Base-by-base conservation (phyloP, 2,888 invertebrate species). In the Calameuta filiformis region DNA sequence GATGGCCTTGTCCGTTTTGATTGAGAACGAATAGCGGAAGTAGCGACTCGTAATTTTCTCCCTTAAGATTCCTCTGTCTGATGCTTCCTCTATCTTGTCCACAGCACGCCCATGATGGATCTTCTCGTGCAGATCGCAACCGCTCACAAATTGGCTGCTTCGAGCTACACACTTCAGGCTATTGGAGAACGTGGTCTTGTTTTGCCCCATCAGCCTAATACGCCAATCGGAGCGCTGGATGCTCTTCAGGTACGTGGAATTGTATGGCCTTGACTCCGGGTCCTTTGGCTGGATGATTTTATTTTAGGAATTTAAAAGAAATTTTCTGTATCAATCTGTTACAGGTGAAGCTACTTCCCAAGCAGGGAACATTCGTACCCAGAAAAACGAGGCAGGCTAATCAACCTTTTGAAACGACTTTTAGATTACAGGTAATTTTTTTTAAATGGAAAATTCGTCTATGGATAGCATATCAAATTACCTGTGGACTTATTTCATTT, bases 61-160 rank as follows among this genome's bases (percentile, higher is more conserved):
- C 56, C 56, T 56, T 23, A 56, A 56, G 56, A 56, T 56, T 56
- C 56, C 56, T 56, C 56, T 15, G 56, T 56, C 56, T 56, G 56
- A 56, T 56, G 56, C 56, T 56, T 56, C 56, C 56, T 56, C 56
- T 4, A 56, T 56, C 23, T 23, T 56, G 56, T 56, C 56, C 56
- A 56, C 92, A 96, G 96, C 89, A 95, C 95, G 35, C 95, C 95
- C 68, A 96, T 96, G 95, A 95, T 96, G 95, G 96, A 96, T 89
- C 93, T 96, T 74, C 92, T 96, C 83, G 94, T 96, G 76, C 95
- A 95, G 88, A 93, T 95, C 83, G 94, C 95, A 73, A 95, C 95
- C 74, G 93, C 94, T 74, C 93, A 95, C 90, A 94, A 94, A 89
- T 92, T 96, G 81, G 94, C 94, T 84, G 94, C 95, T 68, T 94